Percentiles rank a stretch among this genome's conserved stretches.
Evolutionary conservation across 2,888 invertebrate genomes (phyloP).

Genomic region (Dryobota labecula): DNA sequence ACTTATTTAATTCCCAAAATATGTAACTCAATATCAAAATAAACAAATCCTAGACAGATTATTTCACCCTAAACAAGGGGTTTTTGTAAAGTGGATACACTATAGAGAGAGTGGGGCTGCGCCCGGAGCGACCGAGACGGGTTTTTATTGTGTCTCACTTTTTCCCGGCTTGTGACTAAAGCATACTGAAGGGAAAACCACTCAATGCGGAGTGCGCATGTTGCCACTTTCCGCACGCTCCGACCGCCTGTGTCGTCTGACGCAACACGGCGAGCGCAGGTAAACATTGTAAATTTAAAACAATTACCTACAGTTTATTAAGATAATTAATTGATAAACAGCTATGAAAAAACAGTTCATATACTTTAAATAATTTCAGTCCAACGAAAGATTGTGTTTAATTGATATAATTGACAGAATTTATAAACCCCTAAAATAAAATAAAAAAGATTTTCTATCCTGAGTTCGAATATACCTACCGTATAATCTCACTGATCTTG

Average conservation of each 20-base stretch:
- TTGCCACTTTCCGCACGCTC: constrained; percentile 49
- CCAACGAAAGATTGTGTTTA: neutral
- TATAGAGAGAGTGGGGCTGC: constrained; percentile 63
- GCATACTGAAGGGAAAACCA: constrained; percentile 78
- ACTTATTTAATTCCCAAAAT: constrained; percentile 24
- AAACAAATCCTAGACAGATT: constrained; percentile 67
- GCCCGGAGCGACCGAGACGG: constrained; percentile 75
- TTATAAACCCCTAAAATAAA: too few relatives aligned
- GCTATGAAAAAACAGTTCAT: neutral
- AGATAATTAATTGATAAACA: constrained; percentile 1
- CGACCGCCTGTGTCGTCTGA: constrained; percentile 11
- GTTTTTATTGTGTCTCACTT: constrained; percentile 82
- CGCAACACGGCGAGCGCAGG: constrained; percentile 13
- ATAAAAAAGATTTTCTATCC: too few relatives aligned
- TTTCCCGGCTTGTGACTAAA: constrained; percentile 79
- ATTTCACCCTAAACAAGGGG: constrained; percentile 64
- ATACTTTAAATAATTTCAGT: neutral
- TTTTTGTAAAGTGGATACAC: constrained; percentile 65
- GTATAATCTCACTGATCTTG: neutral
- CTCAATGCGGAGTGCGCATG: constrained; percentile 72
- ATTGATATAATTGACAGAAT: neutral
- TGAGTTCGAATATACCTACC: neutral
- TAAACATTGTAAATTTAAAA: constrained; percentile 9
- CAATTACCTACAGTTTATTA: too few relatives aligned
- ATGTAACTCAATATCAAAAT: constrained; percentile 57